These are phyloP conservation scores for Eumerus sabulonum DNA, from an alignment of 2,888 invertebrate genomes.

Conservation along the genomic window DNA sequence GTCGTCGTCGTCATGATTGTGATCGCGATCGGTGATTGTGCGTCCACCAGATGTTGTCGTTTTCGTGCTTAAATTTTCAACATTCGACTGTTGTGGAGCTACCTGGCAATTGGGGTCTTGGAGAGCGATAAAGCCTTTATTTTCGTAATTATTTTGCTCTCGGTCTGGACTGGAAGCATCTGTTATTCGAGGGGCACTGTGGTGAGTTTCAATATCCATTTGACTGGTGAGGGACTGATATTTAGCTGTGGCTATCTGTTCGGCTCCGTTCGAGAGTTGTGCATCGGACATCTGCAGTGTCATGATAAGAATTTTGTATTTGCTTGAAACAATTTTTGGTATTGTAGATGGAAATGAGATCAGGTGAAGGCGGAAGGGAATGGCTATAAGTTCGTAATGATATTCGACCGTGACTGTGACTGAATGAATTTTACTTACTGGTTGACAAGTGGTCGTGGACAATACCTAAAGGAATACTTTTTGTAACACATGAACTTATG, in stretches of 20 bases:
- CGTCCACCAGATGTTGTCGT: slow-evolving; percentile 3
- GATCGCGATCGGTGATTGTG: slow-evolving; percentile 7
- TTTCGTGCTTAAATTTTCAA: slow-evolving; percentile 37
- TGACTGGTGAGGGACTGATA: slow-evolving; percentile 27
- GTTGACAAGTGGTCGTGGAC: not conserved
- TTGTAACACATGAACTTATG: not conserved
- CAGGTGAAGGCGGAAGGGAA: slow-evolving; percentile 18
- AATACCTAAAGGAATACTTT: too few relatives aligned
- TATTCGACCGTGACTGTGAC: not conserved
- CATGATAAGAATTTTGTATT: slow-evolving; percentile 34
- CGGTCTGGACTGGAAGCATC: slow-evolving; percentile 43
- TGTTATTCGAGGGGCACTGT: slow-evolving; percentile 40
- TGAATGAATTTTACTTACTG: not conserved
- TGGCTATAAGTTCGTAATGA: not conserved
- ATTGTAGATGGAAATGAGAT: slow-evolving; percentile 8
- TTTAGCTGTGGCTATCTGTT: slow-evolving; percentile 68
- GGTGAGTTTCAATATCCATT: slow-evolving; percentile 33
- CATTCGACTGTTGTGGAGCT: slow-evolving; percentile 36
- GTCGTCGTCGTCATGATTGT: slow-evolving; percentile 7
- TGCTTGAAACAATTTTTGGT: slow-evolving; percentile 20
- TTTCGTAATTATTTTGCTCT: slow-evolving; percentile 19
- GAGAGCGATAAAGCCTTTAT: too few relatives aligned
- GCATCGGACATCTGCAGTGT: slow-evolving; percentile 72
- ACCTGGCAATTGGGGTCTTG: slow-evolving; percentile 7
- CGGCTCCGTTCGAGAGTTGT: slow-evolving; percentile 71